These are phyloP conservation scores for Harpagoxenus sublaevis DNA, from an alignment of 2,888 invertebrate species.

Conservation along the genomic window DNA sequence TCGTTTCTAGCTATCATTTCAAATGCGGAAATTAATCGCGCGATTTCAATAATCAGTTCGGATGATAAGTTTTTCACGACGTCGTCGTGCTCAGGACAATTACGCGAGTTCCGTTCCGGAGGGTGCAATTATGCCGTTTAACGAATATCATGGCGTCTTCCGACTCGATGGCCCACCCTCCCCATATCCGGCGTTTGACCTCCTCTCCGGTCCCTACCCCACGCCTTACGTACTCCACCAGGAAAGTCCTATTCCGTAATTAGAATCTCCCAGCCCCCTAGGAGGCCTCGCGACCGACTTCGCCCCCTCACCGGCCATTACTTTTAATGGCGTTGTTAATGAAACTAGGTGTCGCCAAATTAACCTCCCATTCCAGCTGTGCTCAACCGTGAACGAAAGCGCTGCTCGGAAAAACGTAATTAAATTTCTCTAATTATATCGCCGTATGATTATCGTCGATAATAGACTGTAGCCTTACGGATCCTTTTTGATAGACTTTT, in stretches of 20 bases:
- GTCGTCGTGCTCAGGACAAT: constrained; percentile 55
- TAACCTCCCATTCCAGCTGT: constrained; percentile 84
- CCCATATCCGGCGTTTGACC: constrained; percentile 30
- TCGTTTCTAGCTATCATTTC: constrained; percentile 48
- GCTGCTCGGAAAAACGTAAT: constrained; percentile 38
- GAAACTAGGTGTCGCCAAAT: constrained; percentile 86
- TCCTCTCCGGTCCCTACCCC: constrained; percentile 29
- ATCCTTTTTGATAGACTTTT: constrained; percentile 4
- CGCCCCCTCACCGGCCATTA: constrained; percentile 83
- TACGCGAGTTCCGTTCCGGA: constrained; percentile 63
- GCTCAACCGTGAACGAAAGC: constrained; percentile 79
- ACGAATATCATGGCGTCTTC: constrained; percentile 73
- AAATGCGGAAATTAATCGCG: constrained; percentile 52
- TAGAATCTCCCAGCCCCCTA: constrained; percentile 81
- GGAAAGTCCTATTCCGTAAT: constrained; percentile 81
- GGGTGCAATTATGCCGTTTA: constrained; percentile 76
- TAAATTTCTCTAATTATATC: constrained; percentile 54
- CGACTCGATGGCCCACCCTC: constrained; percentile 42
- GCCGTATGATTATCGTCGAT: constrained; percentile 46
- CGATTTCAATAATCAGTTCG: constrained; percentile 55
- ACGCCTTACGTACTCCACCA: constrained; percentile 41
- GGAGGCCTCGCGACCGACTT: constrained; percentile 76
- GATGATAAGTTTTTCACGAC: constrained; percentile 54
- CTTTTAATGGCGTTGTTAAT: constrained; percentile 86
- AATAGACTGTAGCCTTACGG: constrained; percentile 33